Conservation (phyloP, 30 jellyfish, hydroid and myxozoan genomes). For the Turritopsis rubra region DNA sequence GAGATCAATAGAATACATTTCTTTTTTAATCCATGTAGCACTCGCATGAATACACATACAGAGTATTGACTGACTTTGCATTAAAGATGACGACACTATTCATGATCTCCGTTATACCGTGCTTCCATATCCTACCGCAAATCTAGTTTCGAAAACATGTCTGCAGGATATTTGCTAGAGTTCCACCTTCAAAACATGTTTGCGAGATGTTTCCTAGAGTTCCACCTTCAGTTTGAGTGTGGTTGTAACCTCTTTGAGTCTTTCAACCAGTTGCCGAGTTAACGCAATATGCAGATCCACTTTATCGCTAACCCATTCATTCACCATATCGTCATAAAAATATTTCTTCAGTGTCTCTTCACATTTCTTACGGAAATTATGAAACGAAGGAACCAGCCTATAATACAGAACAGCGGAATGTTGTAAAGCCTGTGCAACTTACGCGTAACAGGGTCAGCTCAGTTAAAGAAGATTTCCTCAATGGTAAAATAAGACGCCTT, state of each 20-base stretch:
- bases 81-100: background rate
- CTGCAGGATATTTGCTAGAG: background rate
- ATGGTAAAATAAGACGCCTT: too few species aligned
- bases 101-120: background rate
- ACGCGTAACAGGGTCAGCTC: background rate
- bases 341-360: background rate
- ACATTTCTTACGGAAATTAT: conserved; percentile 28
- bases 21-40: background rate
- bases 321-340: conserved; percentile 21
- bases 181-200: background rate
- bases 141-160: too few species aligned
- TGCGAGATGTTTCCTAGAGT: background rate
- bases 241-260: background rate
- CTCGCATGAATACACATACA: background rate
- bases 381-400: conserved; percentile 25
- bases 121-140: background rate
- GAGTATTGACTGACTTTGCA: background rate
- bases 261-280: background rate
- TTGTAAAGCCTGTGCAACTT: background rate
- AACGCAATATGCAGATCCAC: conserved; percentile 1
- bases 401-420: background rate
- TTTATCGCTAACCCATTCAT: conserved; percentile 43
- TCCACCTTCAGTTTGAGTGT: background rate
- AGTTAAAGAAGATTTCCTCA: background rate
- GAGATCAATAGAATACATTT: too few species aligned